phyloP scores from a whole-genome alignment of 2,113 vertebrate genomes.

The Otocyon megalotis region DNA sequence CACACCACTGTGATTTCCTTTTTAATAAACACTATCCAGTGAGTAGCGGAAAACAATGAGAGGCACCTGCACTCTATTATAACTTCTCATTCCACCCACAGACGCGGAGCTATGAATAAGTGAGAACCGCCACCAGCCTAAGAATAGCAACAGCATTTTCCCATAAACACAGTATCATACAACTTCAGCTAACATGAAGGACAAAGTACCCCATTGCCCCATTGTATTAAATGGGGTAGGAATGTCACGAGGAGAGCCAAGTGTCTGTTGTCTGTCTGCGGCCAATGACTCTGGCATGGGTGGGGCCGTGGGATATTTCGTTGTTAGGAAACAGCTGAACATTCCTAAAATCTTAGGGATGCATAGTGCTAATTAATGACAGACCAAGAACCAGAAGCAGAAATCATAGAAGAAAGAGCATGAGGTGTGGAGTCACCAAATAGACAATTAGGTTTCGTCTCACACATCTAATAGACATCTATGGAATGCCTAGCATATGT shows the following conservation, averaged over 20 bases:
- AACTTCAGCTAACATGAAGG: constrained; percentile 33
- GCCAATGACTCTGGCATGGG: not conserved
- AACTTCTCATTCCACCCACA: constrained; percentile 79
- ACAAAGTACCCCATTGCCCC: not conserved
- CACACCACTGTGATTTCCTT: constrained; percentile 85
- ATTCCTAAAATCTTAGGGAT: constrained; percentile 37
- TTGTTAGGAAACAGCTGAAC: constrained; percentile 52
- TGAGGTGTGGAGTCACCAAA: not conserved
- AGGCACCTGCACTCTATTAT: constrained; percentile 85
- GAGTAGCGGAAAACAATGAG: constrained; percentile 81
- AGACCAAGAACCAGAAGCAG: not conserved
- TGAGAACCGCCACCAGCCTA: constrained; percentile 64
- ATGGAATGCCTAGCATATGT: accelerated
- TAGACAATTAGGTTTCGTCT: not conserved
- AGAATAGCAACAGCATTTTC: constrained; percentile 74
- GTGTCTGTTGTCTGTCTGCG: not conserved
- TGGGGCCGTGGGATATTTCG: not conserved
- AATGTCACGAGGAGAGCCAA: constrained; percentile 31
- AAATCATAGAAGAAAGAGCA: not conserved
- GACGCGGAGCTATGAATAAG: constrained; percentile 69
- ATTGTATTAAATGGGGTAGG: not conserved
- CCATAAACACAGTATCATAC: constrained; percentile 60
- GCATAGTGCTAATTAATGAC: not conserved
- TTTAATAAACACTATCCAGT: constrained; percentile 84
- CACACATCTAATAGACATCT: accelerated